Base-by-base conservation (phyloP, 2,888 invertebrate species). In the Mayetiola destructor region DNA sequence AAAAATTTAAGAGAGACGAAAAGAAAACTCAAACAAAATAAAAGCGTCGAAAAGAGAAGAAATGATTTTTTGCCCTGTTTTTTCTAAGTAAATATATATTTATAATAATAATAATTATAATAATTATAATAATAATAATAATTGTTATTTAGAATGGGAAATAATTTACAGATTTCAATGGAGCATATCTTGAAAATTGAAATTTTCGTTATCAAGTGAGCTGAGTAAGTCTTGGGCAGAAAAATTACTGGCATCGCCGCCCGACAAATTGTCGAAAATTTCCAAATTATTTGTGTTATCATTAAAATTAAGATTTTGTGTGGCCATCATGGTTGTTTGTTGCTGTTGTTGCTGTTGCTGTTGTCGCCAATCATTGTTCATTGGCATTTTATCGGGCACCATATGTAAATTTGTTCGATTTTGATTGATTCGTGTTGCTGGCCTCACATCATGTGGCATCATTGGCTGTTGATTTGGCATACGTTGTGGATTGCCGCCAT, bases 171-270 rank as follows among this genome's bases (percentile, higher is more conserved):
- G 20, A 36, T 14, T 56, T 62, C 69, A 71, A 63, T 76, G 80
- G 62, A 81, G 73, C 59, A 81, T 80, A 63, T 81, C 81, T 66
- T 79, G 80, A 58, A 85, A 74, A 72, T 80, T 83, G 64, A 84
- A 82, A 61, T 80, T 79, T 66, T 82, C 81, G 66, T 82, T 82
- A 67, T 90, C 91, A 65, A 91, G 80, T 57, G 88, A 88, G 73
- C 83, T 88, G 64, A 89, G 77, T 61, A 89, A 74, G 68, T 89
- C 89, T 69, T 88, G 87, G 59, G 88, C 86, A 64, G 85, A 82
- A 71, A 87, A 83, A 66, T 80, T 82, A 66, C 79, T 79, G 59
- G 85, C 79, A 71, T 90, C 88, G 70, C 53, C 53, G 10, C 27
- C 53, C 9, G 53, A 30, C 30, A 53, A 53, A 53, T 53, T 53